phyloP scores from a whole-genome alignment of 1,140 invertebrate species.

The Caenorhabditis latens region DNA sequence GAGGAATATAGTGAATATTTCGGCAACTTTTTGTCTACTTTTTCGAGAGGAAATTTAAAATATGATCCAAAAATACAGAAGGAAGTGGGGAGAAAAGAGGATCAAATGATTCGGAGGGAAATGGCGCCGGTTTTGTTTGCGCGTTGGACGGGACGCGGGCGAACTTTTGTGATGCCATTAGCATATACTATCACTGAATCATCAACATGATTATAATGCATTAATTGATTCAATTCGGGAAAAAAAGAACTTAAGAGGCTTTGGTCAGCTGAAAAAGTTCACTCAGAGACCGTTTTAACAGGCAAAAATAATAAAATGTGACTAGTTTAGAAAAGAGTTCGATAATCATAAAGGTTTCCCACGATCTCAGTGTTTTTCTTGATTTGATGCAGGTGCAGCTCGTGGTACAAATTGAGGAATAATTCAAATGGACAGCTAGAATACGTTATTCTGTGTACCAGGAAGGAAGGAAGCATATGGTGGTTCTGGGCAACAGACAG shows the following conservation, averaged over 20 bases:
- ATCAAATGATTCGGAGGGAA: not conserved
- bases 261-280: not conserved
- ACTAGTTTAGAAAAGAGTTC: not conserved
- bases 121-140: slow-evolving; percentile 13
- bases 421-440: not conserved
- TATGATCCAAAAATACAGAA: no score
- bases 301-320: not conserved
- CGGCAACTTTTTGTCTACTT: no score
- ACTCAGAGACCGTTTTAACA: not conserved
- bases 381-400: not conserved
- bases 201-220: not conserved
- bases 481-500: not conserved
- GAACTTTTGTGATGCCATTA: slow-evolving; percentile 38
- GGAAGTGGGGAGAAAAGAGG: not conserved
- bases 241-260: not conserved
- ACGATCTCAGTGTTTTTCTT: not conserved
- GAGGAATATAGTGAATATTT: no score
- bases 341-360: not conserved
- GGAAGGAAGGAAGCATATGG: slow-evolving; percentile 9
- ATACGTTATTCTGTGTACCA: not conserved
- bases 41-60: no score
- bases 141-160: not conserved
- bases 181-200: slow-evolving; percentile 51
- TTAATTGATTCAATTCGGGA: slow-evolving; percentile 19
- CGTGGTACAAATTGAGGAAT: not conserved